These are phyloP conservation scores for Lemur catta DNA, from an alignment of 2,797 vertebrate species.

Conservation along the genomic window DNA sequence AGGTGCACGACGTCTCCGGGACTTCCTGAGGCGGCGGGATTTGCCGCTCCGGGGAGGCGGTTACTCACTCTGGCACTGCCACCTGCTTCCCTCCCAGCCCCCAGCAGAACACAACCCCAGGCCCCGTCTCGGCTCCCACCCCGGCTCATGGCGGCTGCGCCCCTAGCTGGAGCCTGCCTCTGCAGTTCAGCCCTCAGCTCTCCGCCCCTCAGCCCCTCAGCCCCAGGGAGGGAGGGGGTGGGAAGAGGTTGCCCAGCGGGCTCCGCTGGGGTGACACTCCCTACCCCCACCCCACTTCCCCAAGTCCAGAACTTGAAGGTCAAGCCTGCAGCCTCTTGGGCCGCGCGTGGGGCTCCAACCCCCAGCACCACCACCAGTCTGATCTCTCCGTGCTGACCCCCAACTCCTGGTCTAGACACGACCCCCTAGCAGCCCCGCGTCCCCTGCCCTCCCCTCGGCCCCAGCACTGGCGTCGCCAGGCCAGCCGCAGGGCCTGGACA, in stretches of 20 bases:
- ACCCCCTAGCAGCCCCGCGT: not conserved
- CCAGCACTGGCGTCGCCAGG: not conserved
- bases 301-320: not conserved
- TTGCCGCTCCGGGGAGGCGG: not conserved
- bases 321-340: not conserved
- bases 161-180: not conserved
- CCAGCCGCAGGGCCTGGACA: not conserved
- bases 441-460: not conserved
- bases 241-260: not conserved
- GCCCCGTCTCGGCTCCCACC: constrained; percentile 27
- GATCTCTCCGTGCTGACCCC: not conserved
- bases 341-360: not conserved
- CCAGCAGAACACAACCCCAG: not conserved
- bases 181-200: not conserved
- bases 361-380: not conserved
- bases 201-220: not conserved
- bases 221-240: not conserved
- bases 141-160: not conserved
- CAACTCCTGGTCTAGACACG: not conserved
- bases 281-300: not conserved
- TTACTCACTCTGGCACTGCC: constrained; percentile 57
- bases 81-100: constrained; percentile 58
- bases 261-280: not conserved
- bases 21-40: constrained; percentile 35
- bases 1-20: not conserved